Evolutionary conservation across 35 echinoderm and acorn worm genomes (phyloP), one percentile per base, ranked within the genome.

Genomic region (Hemicentrotus pulcherrimus): DNA sequence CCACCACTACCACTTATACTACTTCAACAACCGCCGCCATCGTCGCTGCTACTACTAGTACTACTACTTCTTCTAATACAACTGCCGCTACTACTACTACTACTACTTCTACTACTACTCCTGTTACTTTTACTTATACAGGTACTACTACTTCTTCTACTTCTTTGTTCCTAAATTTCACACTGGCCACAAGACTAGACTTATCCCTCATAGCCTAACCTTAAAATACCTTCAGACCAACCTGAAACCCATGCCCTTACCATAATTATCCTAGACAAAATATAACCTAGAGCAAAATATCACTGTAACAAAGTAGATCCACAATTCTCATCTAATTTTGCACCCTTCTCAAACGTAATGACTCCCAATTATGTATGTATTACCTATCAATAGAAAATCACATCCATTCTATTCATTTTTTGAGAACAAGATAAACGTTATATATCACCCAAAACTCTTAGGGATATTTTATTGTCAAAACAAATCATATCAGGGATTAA

Each of bases 401-500:
- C 65, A 41, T 18, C 31, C 88, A 47, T 41, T 45, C 12, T 90
- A 32, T 90, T 33, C 88, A 33, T 90, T 90, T 78, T n/a, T 78
- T n/a, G 2, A 90, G 88, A 31, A 90, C 32, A 46, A 46, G 46
- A 90, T 90, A 90, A 90, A 15, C 32, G 31, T 31, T 24, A 90
- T 10, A 32, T 90, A 47, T 47, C 88, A 90, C 32, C 32, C 6
- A 32, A 33, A 33, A 90, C 14, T 90, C 46, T 4, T 0, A 35
- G 88, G 32, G 33, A 28, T 28, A 28, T 7, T 78, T 28, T 78
- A 18, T 15, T 28, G 24, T 78, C 5, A 78, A 78, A 18, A 90
- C 88, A 45, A 90, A 90, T 90, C 88, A 90, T 47, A 11, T 90
- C 13, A 18, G 9, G 32, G 46, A 90, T 90, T 90, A 90, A 90